Conservation (phyloP, 1,140 invertebrate genomes). For the Cardiocondyla obscurior region DNA sequence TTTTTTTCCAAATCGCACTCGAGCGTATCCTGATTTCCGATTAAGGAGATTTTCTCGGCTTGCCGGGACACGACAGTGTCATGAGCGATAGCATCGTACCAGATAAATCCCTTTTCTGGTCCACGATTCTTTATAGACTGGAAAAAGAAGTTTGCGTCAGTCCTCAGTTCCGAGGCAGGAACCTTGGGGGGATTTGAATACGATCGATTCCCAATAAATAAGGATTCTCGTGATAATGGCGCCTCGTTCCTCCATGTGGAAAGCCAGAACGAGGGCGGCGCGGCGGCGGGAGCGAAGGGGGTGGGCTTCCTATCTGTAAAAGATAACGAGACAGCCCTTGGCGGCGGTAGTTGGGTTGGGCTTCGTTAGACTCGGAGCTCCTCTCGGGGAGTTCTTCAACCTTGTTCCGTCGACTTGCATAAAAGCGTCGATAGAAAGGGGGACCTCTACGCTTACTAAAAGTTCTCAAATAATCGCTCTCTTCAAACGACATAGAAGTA, state of each 20-base stretch:
- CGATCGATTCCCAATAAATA: conserved; percentile 79
- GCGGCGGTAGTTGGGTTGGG: conserved; percentile 71
- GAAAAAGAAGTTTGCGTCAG: conserved; percentile 58
- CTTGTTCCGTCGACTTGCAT: conserved; percentile 57
- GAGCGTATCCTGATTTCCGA: background rate
- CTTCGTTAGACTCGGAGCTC: conserved; percentile 68
- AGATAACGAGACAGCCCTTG: conserved; percentile 77
- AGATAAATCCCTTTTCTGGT: conserved; percentile 66
- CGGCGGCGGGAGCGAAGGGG: conserved; percentile 33
- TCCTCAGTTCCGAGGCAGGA: conserved; percentile 36
- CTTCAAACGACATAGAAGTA: background rate
- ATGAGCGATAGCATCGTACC: conserved; percentile 22
- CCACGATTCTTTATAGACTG: conserved; percentile 45
- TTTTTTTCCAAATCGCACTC: background rate
- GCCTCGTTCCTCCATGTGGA: conserved; percentile 68
- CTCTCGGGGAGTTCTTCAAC: conserved; percentile 62
- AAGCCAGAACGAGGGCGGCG: conserved; percentile 51
- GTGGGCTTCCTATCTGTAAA: conserved; percentile 71
- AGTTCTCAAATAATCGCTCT: conserved; percentile 35
- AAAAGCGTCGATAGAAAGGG: conserved; percentile 10
- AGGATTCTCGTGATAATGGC: conserved; percentile 78
- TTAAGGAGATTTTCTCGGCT: conserved; percentile 2
- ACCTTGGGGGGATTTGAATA: conserved; percentile 75
- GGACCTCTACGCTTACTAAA: conserved; percentile 16
- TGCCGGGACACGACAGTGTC: conserved; percentile 22